Evolutionary conservation across 2,113 vertebrate genomes (phyloP), one percentile per base, ranked within the genome.

Genomic region (Eidolon helvum): DNA sequence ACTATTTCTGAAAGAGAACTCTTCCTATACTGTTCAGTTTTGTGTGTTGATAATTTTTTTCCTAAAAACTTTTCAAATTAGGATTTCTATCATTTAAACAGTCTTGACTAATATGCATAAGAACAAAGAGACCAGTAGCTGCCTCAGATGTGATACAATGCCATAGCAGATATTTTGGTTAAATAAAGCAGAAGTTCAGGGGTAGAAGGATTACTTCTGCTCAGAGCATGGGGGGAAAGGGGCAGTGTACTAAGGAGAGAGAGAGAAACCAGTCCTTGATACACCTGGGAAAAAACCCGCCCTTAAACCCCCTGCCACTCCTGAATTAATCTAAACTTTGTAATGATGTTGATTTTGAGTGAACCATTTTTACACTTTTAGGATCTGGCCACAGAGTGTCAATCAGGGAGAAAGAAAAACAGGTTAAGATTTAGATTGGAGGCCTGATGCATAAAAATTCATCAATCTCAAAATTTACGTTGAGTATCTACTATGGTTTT

Each of bases 21-120:
- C 4, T 33, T 50, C 40, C 43, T 83, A 43, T 26, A 12, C 28
- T 75, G 7, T 59, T 95, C 33, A 24, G 24, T 50, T 86, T 59
- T 83, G 2, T 61, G 10, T 88, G 15, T 30, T 57, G 26, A 48
- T 77, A 45, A 65, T 90, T 72, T n/a, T 57, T 71, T 68, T 21
- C 16, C 43, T 55, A 28, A 80, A 79, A 4, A 12, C 30, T 87
- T 79, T 57, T 72, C 43, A 11, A 91, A 19, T 91, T 50, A 89
- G 7, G 9, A 61, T 55, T 84, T 95, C 35, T 90, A 55, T 40
- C 24, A 79, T 26, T 92, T 95, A 94, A 91, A n/a, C 8, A 77
- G 19, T n/a, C 28, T 86, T 93, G 38, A 95, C 35, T 48, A 92
- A 38, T 48, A 68, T 22, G 12, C 8, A 2, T 68, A 86, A 91